Base-by-base conservation (phyloP, 2,888 invertebrate species). In the Lasius platythorax region DNA sequence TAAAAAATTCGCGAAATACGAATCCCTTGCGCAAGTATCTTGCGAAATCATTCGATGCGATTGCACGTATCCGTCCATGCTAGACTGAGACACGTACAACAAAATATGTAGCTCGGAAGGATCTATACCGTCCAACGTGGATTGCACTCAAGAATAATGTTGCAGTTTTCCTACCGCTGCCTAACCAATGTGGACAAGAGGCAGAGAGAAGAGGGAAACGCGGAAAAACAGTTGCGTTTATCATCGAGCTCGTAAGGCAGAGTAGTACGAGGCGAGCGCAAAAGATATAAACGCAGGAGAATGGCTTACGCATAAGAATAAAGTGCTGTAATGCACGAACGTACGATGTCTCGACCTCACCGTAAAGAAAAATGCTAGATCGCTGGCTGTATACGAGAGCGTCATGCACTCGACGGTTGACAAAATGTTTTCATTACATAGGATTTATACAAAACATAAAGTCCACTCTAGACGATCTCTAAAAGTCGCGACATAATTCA, bases 181-280 rank as follows among this genome's bases (percentile, higher is more conserved):
- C 67, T 78, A 76, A 30, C 40, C 50, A 63, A n/a, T 8, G 4
- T 64, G 82, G 56, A 4, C 72, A n/a, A 18, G 58, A 23, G 33
- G 3, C 28, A 72, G 56, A 56, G 37, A 28, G 40, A 30, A 28
- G 18, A 46, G 28, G 81, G 86, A 70, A 82, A 78, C 67, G 83
- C 81, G 88, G 88, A 86, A 87, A 89, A 90, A 89, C 87, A 87
- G 88, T 85, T 86, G 50, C 85, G 88, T 89, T 89, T 89, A 90
- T 90, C 89, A 90, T 87, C 75, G 87, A 81, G 82, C 73, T 61
- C 30, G 58, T 73, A 43, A 58, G 61, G 76, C 81, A 63, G 78
- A 83, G 67, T 72, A 70, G 78, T 56, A 78, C 67, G 67, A 84
- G 56, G 67, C 40, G 23, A 53, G 50, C 33, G 58, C 43, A 64